A percentile compares a stretch with the other conserved stretches of the same genome.
phyloP scores from a whole-genome alignment of 2,113 vertebrate species.

The Ranitomeya imitator region DNA sequence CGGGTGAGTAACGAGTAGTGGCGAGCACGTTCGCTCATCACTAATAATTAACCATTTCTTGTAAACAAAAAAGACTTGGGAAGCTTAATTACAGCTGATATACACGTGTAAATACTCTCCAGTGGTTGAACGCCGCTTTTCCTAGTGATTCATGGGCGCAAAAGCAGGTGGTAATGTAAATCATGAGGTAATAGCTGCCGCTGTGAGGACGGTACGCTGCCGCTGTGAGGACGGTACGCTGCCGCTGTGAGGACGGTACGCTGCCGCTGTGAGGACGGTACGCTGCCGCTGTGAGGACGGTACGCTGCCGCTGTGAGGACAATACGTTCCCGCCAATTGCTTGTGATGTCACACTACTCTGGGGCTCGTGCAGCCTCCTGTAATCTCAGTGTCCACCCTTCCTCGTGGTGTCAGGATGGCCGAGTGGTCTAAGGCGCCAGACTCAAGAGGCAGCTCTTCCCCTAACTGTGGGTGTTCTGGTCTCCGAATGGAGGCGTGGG shows the following conservation, averaged over 20 bases:
- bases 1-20: too few species aligned
- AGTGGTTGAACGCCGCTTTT: too few species aligned
- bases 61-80: too few species aligned
- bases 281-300: neutral
- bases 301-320: neutral
- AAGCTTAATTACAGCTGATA: too few species aligned
- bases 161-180: neutral
- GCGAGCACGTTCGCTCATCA: too few species aligned
- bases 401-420: constrained; percentile 77
- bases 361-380: neutral
- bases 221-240: too few species aligned
- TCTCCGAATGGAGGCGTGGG: constrained; percentile 73
- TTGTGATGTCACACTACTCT: neutral
- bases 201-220: neutral
- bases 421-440: constrained; percentile 83
- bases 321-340: neutral
- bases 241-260: neutral
- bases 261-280: neutral
- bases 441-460: constrained; percentile 81
- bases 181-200: neutral
- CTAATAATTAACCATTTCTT: too few species aligned
- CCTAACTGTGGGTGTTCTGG: constrained; percentile 77
- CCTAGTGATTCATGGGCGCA: too few species aligned
- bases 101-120: too few species aligned
- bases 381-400: neutral